Percentiles rank a stretch among this genome's conserved stretches.
These are phyloP conservation scores for Arion vulgaris DNA, from an alignment of 1,140 invertebrate genomes.

Conservation along the genomic window DNA sequence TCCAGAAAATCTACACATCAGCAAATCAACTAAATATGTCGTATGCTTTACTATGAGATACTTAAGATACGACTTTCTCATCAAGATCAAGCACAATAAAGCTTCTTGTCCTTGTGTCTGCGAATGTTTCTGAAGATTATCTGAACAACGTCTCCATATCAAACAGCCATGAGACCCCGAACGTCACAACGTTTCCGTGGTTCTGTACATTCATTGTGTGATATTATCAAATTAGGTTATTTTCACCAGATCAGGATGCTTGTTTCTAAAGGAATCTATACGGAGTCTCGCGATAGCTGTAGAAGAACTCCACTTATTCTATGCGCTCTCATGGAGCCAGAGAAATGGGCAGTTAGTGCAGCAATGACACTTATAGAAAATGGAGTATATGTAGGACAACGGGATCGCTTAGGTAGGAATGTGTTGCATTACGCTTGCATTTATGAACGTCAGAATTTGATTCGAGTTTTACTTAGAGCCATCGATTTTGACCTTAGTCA, in stretches of 20 bases:
- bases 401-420: conserved; percentile 62
- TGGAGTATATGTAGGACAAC: conserved; percentile 53
- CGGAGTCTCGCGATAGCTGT: conserved; percentile 54
- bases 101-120: too few species aligned
- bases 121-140: too few species aligned
- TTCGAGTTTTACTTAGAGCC: conserved; percentile 58
- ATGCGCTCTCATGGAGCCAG: conserved; percentile 61
- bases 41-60: too few species aligned
- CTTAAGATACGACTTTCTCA: too few species aligned
- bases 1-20: too few species aligned
- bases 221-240: conserved; percentile 63
- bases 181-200: conserved; percentile 38
- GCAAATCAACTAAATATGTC: too few species aligned
- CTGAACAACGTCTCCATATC: neutral
- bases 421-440: conserved; percentile 67
- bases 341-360: conserved; percentile 61
- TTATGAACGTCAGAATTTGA: conserved; percentile 54
- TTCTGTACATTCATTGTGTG: conserved; percentile 41
- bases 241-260: conserved; percentile 60
- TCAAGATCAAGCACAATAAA: too few species aligned
- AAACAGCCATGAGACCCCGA: conserved; percentile 41
- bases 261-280: conserved; percentile 55
- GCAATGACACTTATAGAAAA: conserved; percentile 63
- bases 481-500: conserved; percentile 63
- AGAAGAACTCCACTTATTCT: conserved; percentile 61